phyloP scores from a whole-genome alignment of 1,140 invertebrate genomes.

The Arctopsyche grandis region DNA sequence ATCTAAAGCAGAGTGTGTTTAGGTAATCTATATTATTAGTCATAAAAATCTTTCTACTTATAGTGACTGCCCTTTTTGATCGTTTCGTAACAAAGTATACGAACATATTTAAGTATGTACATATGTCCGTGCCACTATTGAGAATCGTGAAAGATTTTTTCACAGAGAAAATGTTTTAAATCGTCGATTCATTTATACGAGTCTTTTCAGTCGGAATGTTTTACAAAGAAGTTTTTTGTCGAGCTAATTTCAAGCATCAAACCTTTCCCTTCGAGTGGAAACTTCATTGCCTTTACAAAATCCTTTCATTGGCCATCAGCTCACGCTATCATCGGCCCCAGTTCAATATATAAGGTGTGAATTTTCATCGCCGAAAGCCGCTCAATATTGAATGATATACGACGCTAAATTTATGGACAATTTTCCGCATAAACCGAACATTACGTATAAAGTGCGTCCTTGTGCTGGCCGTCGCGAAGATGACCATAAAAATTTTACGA shows the following conservation, averaged over 20 bases:
- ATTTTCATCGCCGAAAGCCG: background rate
- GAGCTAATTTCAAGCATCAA: background rate
- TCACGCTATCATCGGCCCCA: too few species aligned
- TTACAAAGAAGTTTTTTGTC: background rate
- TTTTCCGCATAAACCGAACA: background rate
- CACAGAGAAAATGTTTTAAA: background rate
- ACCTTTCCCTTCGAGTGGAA: background rate
- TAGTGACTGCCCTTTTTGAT: too few species aligned
- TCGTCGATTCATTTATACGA: constrained; percentile 2
- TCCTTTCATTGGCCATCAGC: too few species aligned
- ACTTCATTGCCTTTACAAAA: too few species aligned
- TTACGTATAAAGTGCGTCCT: background rate
- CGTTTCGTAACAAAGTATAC: too few species aligned
- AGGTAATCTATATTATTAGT: too few species aligned
- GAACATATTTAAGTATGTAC: too few species aligned
- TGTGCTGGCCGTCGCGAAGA: background rate
- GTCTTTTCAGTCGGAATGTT: background rate
- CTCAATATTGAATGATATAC: background rate
- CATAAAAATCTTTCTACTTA: too few species aligned
- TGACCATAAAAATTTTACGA: background rate
- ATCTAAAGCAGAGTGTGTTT: too few species aligned
- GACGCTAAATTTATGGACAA: background rate
- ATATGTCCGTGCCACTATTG: too few species aligned
- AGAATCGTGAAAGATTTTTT: background rate
- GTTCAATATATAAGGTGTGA: background rate